Evolutionary conservation across 2,888 invertebrate genomes (phyloP).

Genomic region (Amaurobius ferox): DNA sequence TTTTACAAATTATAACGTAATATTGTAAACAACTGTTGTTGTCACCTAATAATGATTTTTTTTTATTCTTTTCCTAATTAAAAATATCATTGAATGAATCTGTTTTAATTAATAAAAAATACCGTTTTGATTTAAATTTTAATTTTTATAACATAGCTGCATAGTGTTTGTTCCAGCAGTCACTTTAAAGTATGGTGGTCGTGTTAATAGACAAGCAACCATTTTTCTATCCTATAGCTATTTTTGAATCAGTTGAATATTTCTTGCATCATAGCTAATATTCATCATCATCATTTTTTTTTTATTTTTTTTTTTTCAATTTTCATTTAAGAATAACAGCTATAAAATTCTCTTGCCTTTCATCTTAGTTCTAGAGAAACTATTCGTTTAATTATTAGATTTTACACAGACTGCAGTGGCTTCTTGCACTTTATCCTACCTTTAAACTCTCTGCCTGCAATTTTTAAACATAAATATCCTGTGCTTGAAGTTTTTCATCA

Average conservation of each 20-base stretch:
- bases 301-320: neutral
- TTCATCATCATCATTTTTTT: too few relatives aligned
- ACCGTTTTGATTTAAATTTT: too few relatives aligned
- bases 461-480: conserved; percentile 66
- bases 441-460: conserved; percentile 59
- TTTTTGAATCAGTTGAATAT: too few relatives aligned
- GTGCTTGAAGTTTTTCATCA: conserved; percentile 68
- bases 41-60: too few relatives aligned
- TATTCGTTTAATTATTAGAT: neutral
- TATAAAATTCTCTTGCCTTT: neutral
- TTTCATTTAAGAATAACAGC: neutral
- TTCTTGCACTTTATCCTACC: conserved; percentile 65
- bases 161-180: too few relatives aligned
- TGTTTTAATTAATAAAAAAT: too few relatives aligned
- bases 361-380: neutral
- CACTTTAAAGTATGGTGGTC: neutral
- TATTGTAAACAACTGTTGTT: too few relatives aligned
- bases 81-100: too few relatives aligned
- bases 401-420: conserved; percentile 30
- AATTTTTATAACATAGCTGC: too few relatives aligned
- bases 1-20: too few relatives aligned
- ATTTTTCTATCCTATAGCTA: too few relatives aligned
- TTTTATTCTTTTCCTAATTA: too few relatives aligned
- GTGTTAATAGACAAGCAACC: neutral
- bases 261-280: neutral